Conservation (phyloP, 2,797 vertebrate species). For the Borostomias antarcticus region DNA sequence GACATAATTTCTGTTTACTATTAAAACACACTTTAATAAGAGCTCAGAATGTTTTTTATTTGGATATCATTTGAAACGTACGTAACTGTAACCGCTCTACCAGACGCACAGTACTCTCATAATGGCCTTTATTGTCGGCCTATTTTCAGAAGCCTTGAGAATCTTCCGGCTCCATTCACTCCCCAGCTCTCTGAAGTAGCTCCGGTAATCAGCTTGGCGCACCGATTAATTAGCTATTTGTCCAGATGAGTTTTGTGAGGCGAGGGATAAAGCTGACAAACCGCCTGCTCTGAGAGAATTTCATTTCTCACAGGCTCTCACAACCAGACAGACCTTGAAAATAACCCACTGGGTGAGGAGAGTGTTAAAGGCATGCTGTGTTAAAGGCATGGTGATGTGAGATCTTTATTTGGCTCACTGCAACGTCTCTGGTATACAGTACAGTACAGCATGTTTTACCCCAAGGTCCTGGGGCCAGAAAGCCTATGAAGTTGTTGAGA, state of each 20-base stretch:
- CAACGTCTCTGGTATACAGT: no score
- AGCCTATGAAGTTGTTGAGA: no score
- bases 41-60: no score
- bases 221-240: constrained; percentile 74
- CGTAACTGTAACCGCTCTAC: neutral
- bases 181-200: constrained; percentile 57
- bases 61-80: no score
- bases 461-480: no score
- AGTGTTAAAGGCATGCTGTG: neutral
- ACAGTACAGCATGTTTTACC: no score
- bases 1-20: no score
- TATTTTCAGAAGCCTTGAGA: constrained; percentile 55
- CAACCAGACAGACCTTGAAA: constrained; percentile 66
- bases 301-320: constrained; percentile 72
- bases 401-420: neutral
- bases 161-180: constrained; percentile 47
- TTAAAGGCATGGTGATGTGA: constrained; percentile 1
- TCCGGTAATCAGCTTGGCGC: constrained; percentile 65
- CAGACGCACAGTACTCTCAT: constrained; percentile 5
- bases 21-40: no score
- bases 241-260: constrained; percentile 66
- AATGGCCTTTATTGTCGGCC: constrained; percentile 48
- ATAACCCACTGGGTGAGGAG: neutral
- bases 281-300: constrained; percentile 71
- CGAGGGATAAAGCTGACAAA: constrained; percentile 65